phyloP scores from a whole-genome alignment of 2,888 invertebrate genomes.

The Ethmia dodecea region DNA sequence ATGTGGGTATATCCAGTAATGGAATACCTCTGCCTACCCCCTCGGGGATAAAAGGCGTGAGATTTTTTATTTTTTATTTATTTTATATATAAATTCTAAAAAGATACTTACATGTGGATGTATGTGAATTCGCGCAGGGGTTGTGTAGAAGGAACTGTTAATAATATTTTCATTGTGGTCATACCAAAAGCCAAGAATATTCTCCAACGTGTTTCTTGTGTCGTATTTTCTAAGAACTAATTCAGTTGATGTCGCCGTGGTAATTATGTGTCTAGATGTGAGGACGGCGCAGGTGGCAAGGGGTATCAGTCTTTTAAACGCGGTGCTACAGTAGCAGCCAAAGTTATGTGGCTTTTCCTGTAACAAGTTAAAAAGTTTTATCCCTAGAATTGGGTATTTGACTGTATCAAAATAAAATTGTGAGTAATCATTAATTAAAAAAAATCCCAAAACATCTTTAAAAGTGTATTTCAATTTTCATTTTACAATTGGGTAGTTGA shows the following conservation, averaged over 20 bases:
- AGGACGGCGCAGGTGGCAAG: constrained; percentile 39
- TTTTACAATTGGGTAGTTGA: too few relatives aligned
- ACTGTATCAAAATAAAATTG: too few relatives aligned
- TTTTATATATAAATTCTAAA: background rate
- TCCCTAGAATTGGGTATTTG: too few relatives aligned
- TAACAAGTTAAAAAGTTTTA: too few relatives aligned
- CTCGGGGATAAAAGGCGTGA: too few relatives aligned
- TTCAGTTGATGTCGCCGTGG: constrained; percentile 42
- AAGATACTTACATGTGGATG: constrained; percentile 31
- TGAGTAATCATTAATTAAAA: too few relatives aligned
- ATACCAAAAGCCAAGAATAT: constrained; percentile 44
- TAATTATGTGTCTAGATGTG: constrained; percentile 39
- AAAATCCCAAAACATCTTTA: too few relatives aligned
- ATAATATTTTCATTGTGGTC: constrained; percentile 19
- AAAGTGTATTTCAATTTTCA: too few relatives aligned
- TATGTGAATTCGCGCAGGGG: constrained; percentile 36
- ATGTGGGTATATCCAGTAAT: too few relatives aligned
- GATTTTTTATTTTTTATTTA: too few relatives aligned
- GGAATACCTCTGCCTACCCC: too few relatives aligned
- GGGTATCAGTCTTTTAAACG: constrained; percentile 24
- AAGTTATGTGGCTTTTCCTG: too few relatives aligned
- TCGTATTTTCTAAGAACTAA: constrained; percentile 25
- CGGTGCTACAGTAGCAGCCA: constrained; percentile 41
- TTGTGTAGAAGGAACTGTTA: constrained; percentile 36
- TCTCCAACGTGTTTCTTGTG: constrained; percentile 15